Evolutionary conservation across 2,888 invertebrate species (phyloP).

Genomic region (Sussaba pulchella): DNA sequence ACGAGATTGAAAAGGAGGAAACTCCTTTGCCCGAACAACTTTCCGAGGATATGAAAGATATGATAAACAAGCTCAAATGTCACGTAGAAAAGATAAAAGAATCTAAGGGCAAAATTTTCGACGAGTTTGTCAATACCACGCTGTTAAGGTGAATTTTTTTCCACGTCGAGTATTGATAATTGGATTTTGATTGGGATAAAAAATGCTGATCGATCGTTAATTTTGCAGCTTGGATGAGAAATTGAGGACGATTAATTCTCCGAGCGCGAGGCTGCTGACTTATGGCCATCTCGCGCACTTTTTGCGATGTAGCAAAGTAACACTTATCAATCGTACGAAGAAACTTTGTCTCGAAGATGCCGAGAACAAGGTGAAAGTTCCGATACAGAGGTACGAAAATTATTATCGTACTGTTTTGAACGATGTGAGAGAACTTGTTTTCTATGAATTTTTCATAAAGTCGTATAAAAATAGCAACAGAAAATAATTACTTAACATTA

Average conservation of each 20-base stretch:
- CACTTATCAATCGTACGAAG: conserved; percentile 86
- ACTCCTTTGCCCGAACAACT: conserved; percentile 84
- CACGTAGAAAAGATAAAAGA: conserved; percentile 82
- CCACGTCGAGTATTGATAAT: neutral
- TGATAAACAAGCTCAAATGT: conserved; percentile 84
- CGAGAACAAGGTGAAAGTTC: conserved; percentile 84
- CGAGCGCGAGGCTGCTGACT: conserved; percentile 83
- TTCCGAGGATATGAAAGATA: conserved; percentile 84
- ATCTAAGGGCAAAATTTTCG: conserved; percentile 86
- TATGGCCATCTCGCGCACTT: conserved; percentile 85
- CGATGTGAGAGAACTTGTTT: conserved; percentile 15
- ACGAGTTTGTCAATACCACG: conserved; percentile 84
- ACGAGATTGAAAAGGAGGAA: conserved; percentile 81
- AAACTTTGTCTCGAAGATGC: conserved; percentile 85
- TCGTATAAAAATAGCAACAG: too few species aligned
- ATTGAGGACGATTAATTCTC: conserved; percentile 78
- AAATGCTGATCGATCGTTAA: conserved; percentile 8
- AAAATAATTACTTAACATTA: too few species aligned
- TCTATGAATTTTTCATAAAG: too few species aligned
- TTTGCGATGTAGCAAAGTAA: conserved; percentile 86
- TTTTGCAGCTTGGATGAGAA: conserved; percentile 83
- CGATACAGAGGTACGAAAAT: conserved; percentile 84
- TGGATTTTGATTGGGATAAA: too few species aligned
- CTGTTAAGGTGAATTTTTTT: conserved; percentile 84
- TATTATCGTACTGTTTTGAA: neutral